Base-by-base conservation (phyloP, 1,140 invertebrate genomes). In the Drosophila repletoides region DNA sequence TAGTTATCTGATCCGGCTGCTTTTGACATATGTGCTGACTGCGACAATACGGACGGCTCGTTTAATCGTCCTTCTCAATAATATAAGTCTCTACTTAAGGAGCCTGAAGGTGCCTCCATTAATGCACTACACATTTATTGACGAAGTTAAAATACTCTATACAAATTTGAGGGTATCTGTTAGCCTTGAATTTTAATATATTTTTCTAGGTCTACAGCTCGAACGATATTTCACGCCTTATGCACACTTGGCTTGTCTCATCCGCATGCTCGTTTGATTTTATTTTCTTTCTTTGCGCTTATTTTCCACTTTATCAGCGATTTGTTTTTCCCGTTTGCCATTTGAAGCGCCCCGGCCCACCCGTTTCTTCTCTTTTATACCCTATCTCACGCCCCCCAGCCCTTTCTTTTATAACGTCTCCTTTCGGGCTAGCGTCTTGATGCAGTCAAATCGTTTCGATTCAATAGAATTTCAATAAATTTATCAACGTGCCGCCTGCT, bases 381-480 rank as follows among this genome's bases (percentile, higher is more conserved):
- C 14, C 17, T 29, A 40, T 10, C 9, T 21, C 22, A 29, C 17
- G 6, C 7, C 14, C 17, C 1, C 3, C 9, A n/a, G 9, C 33
- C 28, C 45, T 33, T 41, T 38, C n/a, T n/a, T n/a, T n/a, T n/a
- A n/a, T n/a, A n/a, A n/a, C n/a, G n/a, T n/a, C n/a, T n/a, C n/a
- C n/a, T n/a, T n/a, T n/a, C n/a, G n/a, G n/a, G n/a, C n/a, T 48
- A 26, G 22, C 48, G 22, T 29, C 53, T 53, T 64, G 34, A 22
- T 51, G 71, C 75, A 84, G 79, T 84, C 74, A 84, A 84, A 84
- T 86, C 80, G 80, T 80, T 84, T 84, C 80, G 75, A 80, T 84
- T 84, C 80, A 84, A 84, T 84, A 84, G 75, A 84, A 84, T 84
- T 84, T 86, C 80, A 84, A 84, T 86, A 84, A 86, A 84, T 84